Evolutionary conservation across 2,888 invertebrate species (phyloP), one percentile per base, ranked within the genome.

Genomic region (Rhagophthalmus giganteus): DNA sequence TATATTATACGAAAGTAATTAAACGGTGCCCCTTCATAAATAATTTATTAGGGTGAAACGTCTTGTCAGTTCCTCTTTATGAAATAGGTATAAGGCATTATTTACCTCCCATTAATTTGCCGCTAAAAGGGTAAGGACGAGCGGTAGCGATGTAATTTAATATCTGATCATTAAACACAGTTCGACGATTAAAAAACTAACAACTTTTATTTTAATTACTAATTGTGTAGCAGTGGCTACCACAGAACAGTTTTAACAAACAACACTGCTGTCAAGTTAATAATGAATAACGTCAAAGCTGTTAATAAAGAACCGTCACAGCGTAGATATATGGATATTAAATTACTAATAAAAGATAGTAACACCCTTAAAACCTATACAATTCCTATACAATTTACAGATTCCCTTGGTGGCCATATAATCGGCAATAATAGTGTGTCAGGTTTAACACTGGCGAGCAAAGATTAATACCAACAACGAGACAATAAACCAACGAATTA

Each of bases 371-470:
- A n/a, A n/a, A n/a, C n/a, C n/a, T n/a, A 49, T 42, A 35, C 31
- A 49, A 49, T 31, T 49, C 35, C 35, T 25, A 16, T 26, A 41
- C 20, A n/a, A 10, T 24, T 37, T 37, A 49, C 31, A 31, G 25
- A 42, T 42, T 49, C 31, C 24, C 30, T 26, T 40, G 34, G 30
- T 40, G 35, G 16, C 39, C 32, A 32, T 35, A 31, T 51, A 44
- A 51, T 51, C 45, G 25, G 33, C 45, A 45, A 44, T 39, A 38
- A 38, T 34, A 37, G 44, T 51, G 33, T 44, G 45, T 51, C 33
- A 27, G 27, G 38, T 50, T 41, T 50, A 50, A 35, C 31, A 35
- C 37, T 38, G 47, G 39, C 33, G 38, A n/a, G 33, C 33, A 45
- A 37, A 46, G 30, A 26, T 11, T 27, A 26, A 12, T 12, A 13